phyloP scores from a whole-genome alignment of 2,888 invertebrate genomes.

The Eubasilissa splendida region DNA sequence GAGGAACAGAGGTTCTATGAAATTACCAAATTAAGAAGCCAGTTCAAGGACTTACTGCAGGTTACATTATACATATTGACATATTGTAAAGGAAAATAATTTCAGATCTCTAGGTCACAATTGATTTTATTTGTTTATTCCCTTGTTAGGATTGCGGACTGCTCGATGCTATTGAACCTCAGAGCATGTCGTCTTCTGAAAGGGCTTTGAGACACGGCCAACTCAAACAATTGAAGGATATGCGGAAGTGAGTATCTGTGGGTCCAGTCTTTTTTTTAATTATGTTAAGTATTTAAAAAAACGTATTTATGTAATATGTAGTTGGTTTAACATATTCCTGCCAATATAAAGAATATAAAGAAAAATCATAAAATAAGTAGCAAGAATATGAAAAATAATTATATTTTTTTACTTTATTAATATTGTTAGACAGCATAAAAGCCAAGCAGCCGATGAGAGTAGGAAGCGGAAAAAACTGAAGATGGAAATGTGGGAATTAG shows the following conservation, averaged over 20 bases:
- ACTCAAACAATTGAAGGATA: conserved; percentile 85
- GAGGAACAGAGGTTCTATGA: conserved; percentile 99
- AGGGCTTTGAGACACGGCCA: conserved; percentile 91
- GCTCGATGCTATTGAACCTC: conserved; percentile 69
- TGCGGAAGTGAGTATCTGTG: conserved; percentile 73
- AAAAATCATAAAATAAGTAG: no score
- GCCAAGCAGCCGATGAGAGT: conserved; percentile 75
- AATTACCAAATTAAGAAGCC: conserved; percentile 92
- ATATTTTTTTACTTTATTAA: background rate
- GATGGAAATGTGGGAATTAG: conserved; percentile 79
- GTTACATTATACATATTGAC: conserved; percentile 63
- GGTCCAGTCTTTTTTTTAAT: background rate
- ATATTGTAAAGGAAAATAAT: background rate
- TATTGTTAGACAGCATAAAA: conserved; percentile 75
- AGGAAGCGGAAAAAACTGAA: conserved; percentile 84
- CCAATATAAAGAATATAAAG: conserved; percentile 52
- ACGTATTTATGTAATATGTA: no score
- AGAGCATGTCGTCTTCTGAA: conserved; percentile 79
- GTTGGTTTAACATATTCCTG: background rate
- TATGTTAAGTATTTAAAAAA: background rate
- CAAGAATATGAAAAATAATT: no score
- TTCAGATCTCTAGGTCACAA: background rate
- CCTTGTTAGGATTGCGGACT: conserved; percentile 75
- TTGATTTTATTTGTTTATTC: conserved; percentile 17
- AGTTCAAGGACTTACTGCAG: conserved; percentile 87